A percentile compares a stretch with the other conserved stretches of the same genome.
These are phyloP conservation scores for Oncorhynchus gorbuscha DNA, from an alignment of 2,113 vertebrate species.

Conservation along the genomic window DNA sequence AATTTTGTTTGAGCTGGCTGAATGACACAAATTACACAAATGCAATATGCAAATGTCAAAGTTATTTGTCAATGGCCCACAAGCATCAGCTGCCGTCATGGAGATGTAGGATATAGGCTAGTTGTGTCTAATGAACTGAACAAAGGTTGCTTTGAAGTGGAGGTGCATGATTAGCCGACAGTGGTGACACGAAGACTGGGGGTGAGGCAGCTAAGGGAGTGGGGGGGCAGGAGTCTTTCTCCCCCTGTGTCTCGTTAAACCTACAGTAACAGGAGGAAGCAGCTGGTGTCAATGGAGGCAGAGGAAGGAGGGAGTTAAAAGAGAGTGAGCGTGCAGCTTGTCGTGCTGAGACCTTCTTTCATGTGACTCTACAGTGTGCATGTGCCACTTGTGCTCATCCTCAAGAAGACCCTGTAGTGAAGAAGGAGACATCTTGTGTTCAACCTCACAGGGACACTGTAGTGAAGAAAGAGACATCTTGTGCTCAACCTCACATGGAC, in stretches of 20 bases:
- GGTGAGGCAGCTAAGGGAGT: neutral
- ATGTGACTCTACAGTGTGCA: conserved; percentile 53
- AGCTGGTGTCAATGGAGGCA: conserved; percentile 29
- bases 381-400: conserved; percentile 29
- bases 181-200: conserved; percentile 42
- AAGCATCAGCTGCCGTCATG: conserved; percentile 25
- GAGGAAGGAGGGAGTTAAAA: conserved; percentile 25
- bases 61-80: conserved; percentile 23
- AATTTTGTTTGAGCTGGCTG: neutral
- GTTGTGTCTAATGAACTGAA: conserved; percentile 38
- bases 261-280: conserved; percentile 46
- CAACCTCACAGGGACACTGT: too few relatives aligned
- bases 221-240: conserved; percentile 25
- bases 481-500: too few relatives aligned
- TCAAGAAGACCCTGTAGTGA: conserved; percentile 27
- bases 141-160: conserved; percentile 60
- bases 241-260: conserved; percentile 62
- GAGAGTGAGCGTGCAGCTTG: conserved; percentile 49
- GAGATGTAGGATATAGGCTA: conserved; percentile 13
- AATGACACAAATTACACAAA: neutral
- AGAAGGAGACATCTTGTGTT: too few relatives aligned
- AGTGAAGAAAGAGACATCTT: too few relatives aligned
- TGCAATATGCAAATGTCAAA: conserved; percentile 6
- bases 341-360: conserved; percentile 64
- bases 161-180: conserved; percentile 37